phyloP scores from a whole-genome alignment of 2,888 invertebrate genomes.

The Melanostoma scalare region DNA sequence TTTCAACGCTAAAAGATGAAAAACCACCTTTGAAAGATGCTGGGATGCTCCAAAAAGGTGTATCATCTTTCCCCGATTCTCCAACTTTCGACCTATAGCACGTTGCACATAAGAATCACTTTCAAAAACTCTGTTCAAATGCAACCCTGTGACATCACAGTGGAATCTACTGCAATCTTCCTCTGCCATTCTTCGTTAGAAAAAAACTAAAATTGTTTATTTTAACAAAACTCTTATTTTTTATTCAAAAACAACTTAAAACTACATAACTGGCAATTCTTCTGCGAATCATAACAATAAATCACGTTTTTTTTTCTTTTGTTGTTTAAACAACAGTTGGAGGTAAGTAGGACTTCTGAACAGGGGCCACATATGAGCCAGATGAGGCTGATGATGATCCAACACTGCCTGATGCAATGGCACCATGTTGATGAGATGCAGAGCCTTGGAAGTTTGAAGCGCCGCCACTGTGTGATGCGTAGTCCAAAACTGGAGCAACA shows the following conservation, averaged over 20 bases:
- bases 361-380: constrained; percentile 29
- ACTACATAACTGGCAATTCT: constrained; percentile 44
- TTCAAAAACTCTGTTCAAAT: no score
- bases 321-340: constrained; percentile 30
- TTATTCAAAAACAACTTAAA: constrained; percentile 31
- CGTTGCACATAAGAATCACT: no score
- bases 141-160: no score
- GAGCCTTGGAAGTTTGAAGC: constrained; percentile 6
- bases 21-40: no score
- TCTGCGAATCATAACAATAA: constrained; percentile 5
- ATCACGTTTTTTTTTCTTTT: background rate
- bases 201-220: no score
- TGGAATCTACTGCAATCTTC: no score
- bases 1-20: no score
- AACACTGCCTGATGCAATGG: constrained; percentile 20
- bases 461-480: constrained; percentile 75
- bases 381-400: constrained; percentile 9
- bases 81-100: no score
- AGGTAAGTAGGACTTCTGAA: constrained; percentile 52
- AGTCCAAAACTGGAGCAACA: constrained; percentile 78
- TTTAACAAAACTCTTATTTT: background rate
- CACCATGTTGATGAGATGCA: constrained; percentile 1
- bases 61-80: no score
- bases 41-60: no score
- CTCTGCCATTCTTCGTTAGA: no score